Conservation (phyloP, 2,797 vertebrate genomes). For the Phylloscopus collybita region DNA sequence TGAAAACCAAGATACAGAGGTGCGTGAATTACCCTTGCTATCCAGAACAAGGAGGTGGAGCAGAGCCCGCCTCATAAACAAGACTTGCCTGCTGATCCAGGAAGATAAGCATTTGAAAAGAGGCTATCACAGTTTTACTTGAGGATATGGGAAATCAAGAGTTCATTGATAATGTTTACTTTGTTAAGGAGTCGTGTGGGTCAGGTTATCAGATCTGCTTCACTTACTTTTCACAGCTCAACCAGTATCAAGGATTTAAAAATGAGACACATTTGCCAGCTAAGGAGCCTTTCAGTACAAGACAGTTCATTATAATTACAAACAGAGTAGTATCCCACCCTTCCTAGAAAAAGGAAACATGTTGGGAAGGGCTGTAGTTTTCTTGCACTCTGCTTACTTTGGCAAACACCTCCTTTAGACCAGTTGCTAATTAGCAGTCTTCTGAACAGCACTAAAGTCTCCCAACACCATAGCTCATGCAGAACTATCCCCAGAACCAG, state of each 20-base stretch:
- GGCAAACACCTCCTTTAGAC: neutral
- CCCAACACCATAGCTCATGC: neutral
- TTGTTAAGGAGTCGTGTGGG: neutral
- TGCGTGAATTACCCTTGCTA: constrained; percentile 15
- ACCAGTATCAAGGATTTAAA: neutral
- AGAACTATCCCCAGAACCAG: neutral
- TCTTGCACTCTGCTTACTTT: neutral
- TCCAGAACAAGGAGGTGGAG: neutral
- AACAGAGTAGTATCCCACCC: neutral
- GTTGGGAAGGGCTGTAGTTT: neutral
- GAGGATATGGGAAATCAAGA: constrained; percentile 48
- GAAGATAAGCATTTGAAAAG: constrained; percentile 51
- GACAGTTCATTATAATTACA: neutral
- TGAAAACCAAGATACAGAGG: constrained; percentile 20
- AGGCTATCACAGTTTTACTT: constrained; percentile 39
- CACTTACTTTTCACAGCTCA: neutral
- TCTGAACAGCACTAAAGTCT: neutral
- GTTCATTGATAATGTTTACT: constrained; percentile 39
- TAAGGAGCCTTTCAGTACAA: neutral
- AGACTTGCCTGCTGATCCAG: constrained; percentile 15
- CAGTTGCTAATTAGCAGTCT: neutral
- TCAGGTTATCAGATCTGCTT: constrained; percentile 18
- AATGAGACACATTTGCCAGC: neutral
- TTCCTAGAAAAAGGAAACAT: neutral
- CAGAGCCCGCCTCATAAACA: neutral